Conservation (phyloP, 2,113 vertebrate species). For the Heterotilapia buettikoferi region DNA sequence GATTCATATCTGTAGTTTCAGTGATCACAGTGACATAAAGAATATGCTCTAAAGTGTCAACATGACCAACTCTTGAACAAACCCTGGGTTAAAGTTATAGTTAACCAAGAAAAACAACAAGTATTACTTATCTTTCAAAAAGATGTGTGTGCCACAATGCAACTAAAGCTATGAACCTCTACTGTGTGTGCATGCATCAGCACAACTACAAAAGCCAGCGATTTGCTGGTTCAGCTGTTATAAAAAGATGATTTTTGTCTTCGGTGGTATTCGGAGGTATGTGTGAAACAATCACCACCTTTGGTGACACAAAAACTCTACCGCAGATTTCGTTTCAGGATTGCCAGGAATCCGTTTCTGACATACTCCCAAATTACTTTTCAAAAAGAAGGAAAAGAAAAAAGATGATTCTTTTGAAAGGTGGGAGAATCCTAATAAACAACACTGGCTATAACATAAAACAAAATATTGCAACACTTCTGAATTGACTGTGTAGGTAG, state of each 20-base stretch:
- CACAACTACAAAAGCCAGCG: background rate
- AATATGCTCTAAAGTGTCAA: background rate
- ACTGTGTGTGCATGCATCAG: background rate
- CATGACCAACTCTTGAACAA: background rate
- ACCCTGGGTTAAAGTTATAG: background rate
- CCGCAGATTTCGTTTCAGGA: rapidly evolving
- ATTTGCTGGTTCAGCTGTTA: background rate
- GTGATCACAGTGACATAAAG: background rate
- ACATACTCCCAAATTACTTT: background rate
- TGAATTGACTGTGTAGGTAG: background rate
- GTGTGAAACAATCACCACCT: background rate
- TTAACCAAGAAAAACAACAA: background rate
- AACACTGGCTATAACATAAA: background rate
- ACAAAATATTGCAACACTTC: background rate
- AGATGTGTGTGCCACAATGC: background rate
- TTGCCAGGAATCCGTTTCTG: background rate
- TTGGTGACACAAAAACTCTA: background rate
- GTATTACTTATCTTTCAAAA: background rate
- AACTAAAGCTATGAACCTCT: background rate
- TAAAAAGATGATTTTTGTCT: background rate
- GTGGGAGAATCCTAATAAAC: background rate
- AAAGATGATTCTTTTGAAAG: background rate
- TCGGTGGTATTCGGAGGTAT: background rate
- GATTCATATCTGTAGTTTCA: background rate
- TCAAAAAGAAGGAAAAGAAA: background rate